Conservation (phyloP, 1,140 invertebrate genomes). For the Calephelis virginiensis region DNA sequence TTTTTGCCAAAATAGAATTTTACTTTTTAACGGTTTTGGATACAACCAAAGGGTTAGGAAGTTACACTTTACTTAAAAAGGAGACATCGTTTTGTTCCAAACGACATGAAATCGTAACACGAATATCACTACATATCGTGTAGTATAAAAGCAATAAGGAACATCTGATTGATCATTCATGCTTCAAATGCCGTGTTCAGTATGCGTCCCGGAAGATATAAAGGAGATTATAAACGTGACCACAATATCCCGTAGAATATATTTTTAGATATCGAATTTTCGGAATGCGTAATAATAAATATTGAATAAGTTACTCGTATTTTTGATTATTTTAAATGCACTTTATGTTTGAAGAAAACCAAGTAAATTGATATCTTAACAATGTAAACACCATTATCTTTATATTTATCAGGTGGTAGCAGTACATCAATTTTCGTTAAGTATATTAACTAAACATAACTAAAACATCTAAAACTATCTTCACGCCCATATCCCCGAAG, state of each 20-base stretch:
- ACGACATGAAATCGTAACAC: conserved; percentile 19
- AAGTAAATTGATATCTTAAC: no score
- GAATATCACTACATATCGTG: conserved; percentile 25
- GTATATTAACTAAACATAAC: no score
- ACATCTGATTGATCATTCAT: conserved; percentile 41
- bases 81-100: neutral
- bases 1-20: no score
- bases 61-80: neutral
- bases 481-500: no score
- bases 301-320: no score
- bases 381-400: no score
- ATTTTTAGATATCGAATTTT: neutral
- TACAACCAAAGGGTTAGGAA: neutral
- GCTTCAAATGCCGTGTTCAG: conserved; percentile 33
- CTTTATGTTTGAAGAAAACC: no score
- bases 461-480: no score
- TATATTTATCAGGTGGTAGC: no score
- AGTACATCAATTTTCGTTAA: no score
- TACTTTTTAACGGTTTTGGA: no score
- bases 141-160: conserved; percentile 36
- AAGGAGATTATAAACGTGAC: conserved; percentile 9
- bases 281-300: neutral
- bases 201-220: conserved; percentile 1
- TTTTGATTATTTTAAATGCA: no score
- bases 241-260: neutral